Percentiles rank a stretch among this genome's conserved stretches.
phyloP scores from a whole-genome alignment of 2,888 invertebrate genomes.

The Temnothorax rugatulus region DNA sequence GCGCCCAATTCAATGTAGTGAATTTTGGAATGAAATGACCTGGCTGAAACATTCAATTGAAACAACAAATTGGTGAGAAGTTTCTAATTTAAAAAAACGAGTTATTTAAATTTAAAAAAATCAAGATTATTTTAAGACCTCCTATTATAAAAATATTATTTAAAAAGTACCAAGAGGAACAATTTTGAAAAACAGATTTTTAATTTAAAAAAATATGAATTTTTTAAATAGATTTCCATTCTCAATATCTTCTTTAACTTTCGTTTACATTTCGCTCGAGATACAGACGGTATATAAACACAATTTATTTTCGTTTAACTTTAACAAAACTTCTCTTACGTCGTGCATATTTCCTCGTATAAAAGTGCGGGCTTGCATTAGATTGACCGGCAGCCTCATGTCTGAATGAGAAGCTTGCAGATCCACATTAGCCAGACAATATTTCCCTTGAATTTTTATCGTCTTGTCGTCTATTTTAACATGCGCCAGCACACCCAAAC shows the following conservation, averaged over 20 bases:
- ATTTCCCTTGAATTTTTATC: constrained; percentile 90
- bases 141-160: not conserved
- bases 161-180: not conserved
- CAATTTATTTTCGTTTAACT: constrained; percentile 16
- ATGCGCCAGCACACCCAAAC: constrained; percentile 87
- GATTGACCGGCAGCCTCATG: constrained; percentile 89
- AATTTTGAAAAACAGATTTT: not conserved
- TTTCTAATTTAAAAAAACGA: not conserved
- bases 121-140: constrained; percentile 6
- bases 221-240: constrained; percentile 4
- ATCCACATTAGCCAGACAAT: constrained; percentile 90
- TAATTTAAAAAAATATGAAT: not conserved
- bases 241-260: not conserved
- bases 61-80: not conserved
- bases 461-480: constrained; percentile 89
- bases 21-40: constrained; percentile 92
- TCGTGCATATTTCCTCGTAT: constrained; percentile 90
- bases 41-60: constrained; percentile 87
- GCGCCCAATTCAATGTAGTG: constrained; percentile 91
- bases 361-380: constrained; percentile 89
- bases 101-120: not conserved
- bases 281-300: not conserved
- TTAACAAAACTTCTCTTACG: constrained; percentile 85
- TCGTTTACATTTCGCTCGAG: not conserved
- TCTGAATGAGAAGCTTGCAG: constrained; percentile 88